These are phyloP conservation scores for Cyphomyrus discorhynchus DNA, from an alignment of 2,113 vertebrate genomes.

Conservation along the genomic window DNA sequence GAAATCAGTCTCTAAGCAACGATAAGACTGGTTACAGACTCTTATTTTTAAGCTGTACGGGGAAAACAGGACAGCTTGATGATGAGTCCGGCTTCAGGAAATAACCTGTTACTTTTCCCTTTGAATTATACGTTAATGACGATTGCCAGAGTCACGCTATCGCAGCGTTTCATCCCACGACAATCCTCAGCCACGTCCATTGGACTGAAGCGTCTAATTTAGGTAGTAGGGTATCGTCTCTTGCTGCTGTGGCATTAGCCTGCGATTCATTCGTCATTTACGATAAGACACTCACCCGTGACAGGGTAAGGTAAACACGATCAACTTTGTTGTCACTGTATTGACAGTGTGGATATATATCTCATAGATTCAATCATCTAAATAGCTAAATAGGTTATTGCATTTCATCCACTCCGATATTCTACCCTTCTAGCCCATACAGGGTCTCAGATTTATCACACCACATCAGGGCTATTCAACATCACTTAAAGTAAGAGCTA, in stretches of 20 bases:
- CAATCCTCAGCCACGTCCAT: slow-evolving; percentile 19
- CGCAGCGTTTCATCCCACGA: slow-evolving; percentile 27
- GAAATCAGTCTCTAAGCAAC: slow-evolving; percentile 40
- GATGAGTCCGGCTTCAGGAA: slow-evolving; percentile 27
- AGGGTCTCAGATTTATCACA: background rate
- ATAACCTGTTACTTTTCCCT: slow-evolving; percentile 21
- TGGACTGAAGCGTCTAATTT: background rate
- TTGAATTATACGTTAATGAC: slow-evolving; percentile 36
- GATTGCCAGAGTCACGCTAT: slow-evolving; percentile 39
- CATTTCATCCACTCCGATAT: background rate
- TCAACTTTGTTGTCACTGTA: slow-evolving; percentile 2
- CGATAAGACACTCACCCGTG: slow-evolving; percentile 39
- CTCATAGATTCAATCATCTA: background rate
- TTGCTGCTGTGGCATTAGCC: slow-evolving; percentile 32
- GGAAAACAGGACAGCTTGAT: slow-evolving; percentile 38
- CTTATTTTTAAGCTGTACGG: slow-evolving; percentile 17
- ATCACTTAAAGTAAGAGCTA: background rate
- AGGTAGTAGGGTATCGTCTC: background rate
- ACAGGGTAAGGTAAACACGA: slow-evolving; percentile 24
- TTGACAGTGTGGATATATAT: background rate
- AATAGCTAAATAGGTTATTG: too few species aligned
- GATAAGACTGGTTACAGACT: slow-evolving; percentile 42
- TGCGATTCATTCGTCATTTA: slow-evolving; percentile 28
- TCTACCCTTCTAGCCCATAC: background rate
- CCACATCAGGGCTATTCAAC: background rate